Percentiles rank a stretch among this genome's conserved stretches.
phyloP scores from a whole-genome alignment of 1,140 invertebrate species.

The Xylocopa sonorina region DNA sequence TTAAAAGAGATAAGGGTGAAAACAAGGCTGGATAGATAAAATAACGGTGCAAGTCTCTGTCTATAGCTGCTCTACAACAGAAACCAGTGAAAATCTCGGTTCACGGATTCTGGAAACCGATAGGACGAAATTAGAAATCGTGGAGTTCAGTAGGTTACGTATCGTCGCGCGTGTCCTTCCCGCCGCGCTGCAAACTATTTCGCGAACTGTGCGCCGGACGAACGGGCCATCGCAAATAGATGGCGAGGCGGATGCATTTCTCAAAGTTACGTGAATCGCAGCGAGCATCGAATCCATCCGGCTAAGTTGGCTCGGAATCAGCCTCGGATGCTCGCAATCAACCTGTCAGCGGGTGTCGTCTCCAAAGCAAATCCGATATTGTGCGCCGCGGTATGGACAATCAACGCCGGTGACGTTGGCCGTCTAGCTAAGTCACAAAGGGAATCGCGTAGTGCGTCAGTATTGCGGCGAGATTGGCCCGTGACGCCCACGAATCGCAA shows the following conservation, averaged over 20 bases:
- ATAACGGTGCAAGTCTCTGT: too few relatives aligned
- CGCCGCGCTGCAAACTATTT: too few relatives aligned
- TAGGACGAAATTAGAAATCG: too few relatives aligned
- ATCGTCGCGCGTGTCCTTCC: too few relatives aligned
- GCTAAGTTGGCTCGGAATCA: constrained; percentile 48
- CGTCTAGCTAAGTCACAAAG: constrained; percentile 60
- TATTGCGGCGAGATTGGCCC: constrained; percentile 50
- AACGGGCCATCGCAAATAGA: too few relatives aligned
- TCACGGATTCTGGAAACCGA: too few relatives aligned
- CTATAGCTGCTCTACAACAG: too few relatives aligned
- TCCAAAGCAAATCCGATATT: constrained; percentile 56
- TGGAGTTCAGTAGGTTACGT: too few relatives aligned
- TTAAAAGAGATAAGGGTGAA: too few relatives aligned
- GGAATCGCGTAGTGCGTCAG: constrained; percentile 67
- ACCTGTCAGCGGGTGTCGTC: constrained; percentile 51
- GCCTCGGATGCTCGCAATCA: constrained; percentile 53
- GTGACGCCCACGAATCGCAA: constrained; percentile 11
- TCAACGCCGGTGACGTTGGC: constrained; percentile 53
- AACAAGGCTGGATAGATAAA: too few relatives aligned
- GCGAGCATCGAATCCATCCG: neutral
- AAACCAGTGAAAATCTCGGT: too few relatives aligned
- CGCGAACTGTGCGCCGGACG: too few relatives aligned
- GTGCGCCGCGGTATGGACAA: constrained; percentile 46
- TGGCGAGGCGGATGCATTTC: neutral
- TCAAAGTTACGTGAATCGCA: neutral